phyloP scores from a whole-genome alignment of 2,113 vertebrate species.

The Boulengeromyrus knoepffleri region DNA sequence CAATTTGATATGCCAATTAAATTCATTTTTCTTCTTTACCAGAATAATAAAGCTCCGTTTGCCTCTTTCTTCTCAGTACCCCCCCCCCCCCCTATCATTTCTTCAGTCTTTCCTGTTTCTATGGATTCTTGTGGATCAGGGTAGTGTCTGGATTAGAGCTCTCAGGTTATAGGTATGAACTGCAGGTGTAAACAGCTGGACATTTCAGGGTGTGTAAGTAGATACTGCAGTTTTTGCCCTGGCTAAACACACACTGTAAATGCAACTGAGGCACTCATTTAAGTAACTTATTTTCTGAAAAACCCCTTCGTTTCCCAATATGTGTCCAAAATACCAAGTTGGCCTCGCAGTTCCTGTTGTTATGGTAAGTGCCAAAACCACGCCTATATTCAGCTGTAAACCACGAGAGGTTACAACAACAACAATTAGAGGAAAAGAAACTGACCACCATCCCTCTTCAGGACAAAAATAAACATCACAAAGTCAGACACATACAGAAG shows the following conservation, averaged over 20 bases:
- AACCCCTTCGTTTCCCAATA: not conserved
- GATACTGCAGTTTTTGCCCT: not conserved
- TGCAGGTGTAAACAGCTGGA: not conserved
- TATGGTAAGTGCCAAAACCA: conserved; percentile 46
- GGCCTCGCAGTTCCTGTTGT: conserved; percentile 15
- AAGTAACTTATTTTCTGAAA: not conserved
- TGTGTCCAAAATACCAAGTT: not conserved
- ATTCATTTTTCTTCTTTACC: not conserved
- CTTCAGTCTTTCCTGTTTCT: not conserved
- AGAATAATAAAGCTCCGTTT: not conserved
- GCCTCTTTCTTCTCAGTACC: not conserved
- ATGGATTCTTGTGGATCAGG: not conserved
- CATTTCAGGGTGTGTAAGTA: not conserved
- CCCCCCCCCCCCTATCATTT: not conserved
- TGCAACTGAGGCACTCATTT: not conserved
- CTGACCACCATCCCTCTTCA: not conserved
- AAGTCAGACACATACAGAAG: not conserved
- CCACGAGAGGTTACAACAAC: conserved; percentile 28
- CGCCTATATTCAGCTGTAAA: conserved; percentile 37
- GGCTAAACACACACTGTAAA: not conserved
- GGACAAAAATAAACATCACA: not conserved
- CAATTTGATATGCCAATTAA: not conserved
- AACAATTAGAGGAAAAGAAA: conserved; percentile 35
- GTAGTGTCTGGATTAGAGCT: not conserved
- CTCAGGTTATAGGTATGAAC: not conserved